A percentile compares a stretch with the other conserved stretches of the same genome.
Conservation (phyloP, 1,140 invertebrate genomes). For the Ladona fulva region DNA sequence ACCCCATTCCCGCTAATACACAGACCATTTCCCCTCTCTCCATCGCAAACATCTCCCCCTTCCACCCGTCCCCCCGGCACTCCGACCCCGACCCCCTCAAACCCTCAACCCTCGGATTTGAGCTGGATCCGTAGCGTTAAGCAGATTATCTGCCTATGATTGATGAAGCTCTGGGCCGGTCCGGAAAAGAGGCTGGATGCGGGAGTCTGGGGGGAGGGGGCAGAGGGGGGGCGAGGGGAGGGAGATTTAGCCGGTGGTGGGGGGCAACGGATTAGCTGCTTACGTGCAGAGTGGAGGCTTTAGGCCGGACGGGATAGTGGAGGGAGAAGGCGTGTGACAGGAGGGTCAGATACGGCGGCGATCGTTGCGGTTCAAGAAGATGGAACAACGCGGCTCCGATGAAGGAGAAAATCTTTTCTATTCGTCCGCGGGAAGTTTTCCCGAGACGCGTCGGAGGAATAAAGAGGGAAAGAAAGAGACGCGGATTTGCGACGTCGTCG, state of each 20-base stretch:
- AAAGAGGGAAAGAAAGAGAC: too few relatives aligned
- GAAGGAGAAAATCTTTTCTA: too few relatives aligned
- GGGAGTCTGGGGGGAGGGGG: constrained; percentile 13
- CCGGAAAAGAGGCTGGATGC: constrained; percentile 25
- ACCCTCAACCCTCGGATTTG: constrained; percentile 28
- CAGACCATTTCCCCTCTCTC: not conserved
- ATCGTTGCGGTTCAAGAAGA: too few relatives aligned
- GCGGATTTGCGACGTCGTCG: too few relatives aligned
- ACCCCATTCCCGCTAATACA: too few relatives aligned
- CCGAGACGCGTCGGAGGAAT: too few relatives aligned
- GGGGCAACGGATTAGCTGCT: not conserved
- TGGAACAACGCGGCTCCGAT: too few relatives aligned
- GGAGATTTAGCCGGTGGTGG: not conserved
- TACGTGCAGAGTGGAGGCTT: not conserved
- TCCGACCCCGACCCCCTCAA: too few relatives aligned
- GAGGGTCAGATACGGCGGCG: too few relatives aligned
- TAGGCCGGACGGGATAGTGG: not conserved
- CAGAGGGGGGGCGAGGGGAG: not conserved
- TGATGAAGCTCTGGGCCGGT: constrained; percentile 42
- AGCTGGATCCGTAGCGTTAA: constrained; percentile 43
- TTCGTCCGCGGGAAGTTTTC: too few relatives aligned
- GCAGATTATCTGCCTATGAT: constrained; percentile 53
- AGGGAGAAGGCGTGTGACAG: not conserved
- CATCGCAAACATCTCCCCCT: not conserved
- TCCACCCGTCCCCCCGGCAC: constrained; percentile 1